phyloP scores from a whole-genome alignment of 2,797 vertebrate genomes.

The Nothura maculosa region DNA sequence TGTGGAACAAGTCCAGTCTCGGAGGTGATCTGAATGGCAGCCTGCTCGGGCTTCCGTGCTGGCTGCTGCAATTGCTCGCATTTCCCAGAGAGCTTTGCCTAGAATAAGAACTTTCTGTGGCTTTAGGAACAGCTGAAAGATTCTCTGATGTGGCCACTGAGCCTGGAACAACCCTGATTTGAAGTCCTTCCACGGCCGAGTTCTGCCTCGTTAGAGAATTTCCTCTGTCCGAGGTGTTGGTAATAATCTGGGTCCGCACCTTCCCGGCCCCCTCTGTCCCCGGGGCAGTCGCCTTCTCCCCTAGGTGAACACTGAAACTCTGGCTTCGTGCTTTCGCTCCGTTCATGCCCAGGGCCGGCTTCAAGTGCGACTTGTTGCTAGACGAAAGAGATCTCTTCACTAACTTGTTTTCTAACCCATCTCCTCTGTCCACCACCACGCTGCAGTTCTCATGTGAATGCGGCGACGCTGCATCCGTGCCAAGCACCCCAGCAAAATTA shows the following conservation, averaged over 20 bases:
- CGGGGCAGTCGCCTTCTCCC: constrained; percentile 84
- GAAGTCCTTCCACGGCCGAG: constrained; percentile 84
- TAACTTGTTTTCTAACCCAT: constrained; percentile 82
- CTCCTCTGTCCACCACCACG: constrained; percentile 70
- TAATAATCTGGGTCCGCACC: constrained; percentile 93
- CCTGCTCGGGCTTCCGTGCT: constrained; percentile 83
- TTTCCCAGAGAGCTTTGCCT: constrained; percentile 82
- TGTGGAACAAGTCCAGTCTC: constrained; percentile 73
- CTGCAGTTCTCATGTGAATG: constrained; percentile 56
- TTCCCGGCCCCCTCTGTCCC: constrained; percentile 83
- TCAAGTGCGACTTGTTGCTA: constrained; percentile 87
- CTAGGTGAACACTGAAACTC: constrained; percentile 89
- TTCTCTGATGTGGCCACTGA: constrained; percentile 67
- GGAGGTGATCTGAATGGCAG: constrained; percentile 71
- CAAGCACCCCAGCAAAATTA: constrained; percentile 54
- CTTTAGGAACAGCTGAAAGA: constrained; percentile 47
- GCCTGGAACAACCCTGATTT: constrained; percentile 69
- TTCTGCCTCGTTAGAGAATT: constrained; percentile 90
- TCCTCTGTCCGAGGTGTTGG: constrained; percentile 91
- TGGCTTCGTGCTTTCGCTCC: constrained; percentile 95
- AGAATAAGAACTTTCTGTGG: constrained; percentile 47
- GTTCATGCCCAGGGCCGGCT: constrained; percentile 93
- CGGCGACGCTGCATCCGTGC: constrained; percentile 57
- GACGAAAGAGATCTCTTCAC: constrained; percentile 88
- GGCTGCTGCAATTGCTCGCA: constrained; percentile 75